Percentiles rank a stretch among this genome's conserved stretches.
These are phyloP conservation scores for Odiellus spinosus DNA, from an alignment of 2,888 invertebrate species.

Conservation along the genomic window DNA sequence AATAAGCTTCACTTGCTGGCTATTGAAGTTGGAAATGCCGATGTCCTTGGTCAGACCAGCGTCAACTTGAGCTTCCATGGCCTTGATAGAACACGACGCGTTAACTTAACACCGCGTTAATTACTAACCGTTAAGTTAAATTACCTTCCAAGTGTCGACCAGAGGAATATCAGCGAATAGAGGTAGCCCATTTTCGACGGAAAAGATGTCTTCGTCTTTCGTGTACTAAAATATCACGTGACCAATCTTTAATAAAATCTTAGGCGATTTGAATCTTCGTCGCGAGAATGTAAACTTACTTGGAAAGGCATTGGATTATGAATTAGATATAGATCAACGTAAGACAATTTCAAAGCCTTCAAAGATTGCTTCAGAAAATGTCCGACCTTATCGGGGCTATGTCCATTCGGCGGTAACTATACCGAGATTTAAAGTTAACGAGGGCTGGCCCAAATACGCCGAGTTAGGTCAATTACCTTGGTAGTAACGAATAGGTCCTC, in stretches of 20 bases:
- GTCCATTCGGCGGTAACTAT: slow-evolving; percentile 39
- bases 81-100: too few relatives aligned
- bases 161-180: slow-evolving; percentile 3
- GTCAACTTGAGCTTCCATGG: slow-evolving; percentile 49
- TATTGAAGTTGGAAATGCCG: slow-evolving; percentile 70
- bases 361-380: slow-evolving; percentile 51
- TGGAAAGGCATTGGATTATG: slow-evolving; percentile 55
- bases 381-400: slow-evolving; percentile 47
- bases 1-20: slow-evolving; percentile 50
- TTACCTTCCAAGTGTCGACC: slow-evolving; percentile 10
- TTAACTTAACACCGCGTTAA: too few relatives aligned
- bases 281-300: slow-evolving; percentile 32
- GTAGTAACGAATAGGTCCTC: slow-evolving; percentile 19
- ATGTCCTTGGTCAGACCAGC: slow-evolving; percentile 55
- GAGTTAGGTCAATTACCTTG: too few relatives aligned
- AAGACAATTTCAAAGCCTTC: slow-evolving; percentile 52
- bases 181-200: slow-evolving; percentile 38
- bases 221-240: too few relatives aligned
- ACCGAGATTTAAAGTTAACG: too few relatives aligned
- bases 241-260: too few relatives aligned
- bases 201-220: slow-evolving; percentile 44
- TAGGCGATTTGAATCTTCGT: slow-evolving; percentile 40
- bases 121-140: too few relatives aligned
- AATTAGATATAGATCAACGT: slow-evolving; percentile 65
- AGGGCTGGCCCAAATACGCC: too few relatives aligned